Conservation (phyloP, 1,140 invertebrate species). For the Bombus turneri region DNA sequence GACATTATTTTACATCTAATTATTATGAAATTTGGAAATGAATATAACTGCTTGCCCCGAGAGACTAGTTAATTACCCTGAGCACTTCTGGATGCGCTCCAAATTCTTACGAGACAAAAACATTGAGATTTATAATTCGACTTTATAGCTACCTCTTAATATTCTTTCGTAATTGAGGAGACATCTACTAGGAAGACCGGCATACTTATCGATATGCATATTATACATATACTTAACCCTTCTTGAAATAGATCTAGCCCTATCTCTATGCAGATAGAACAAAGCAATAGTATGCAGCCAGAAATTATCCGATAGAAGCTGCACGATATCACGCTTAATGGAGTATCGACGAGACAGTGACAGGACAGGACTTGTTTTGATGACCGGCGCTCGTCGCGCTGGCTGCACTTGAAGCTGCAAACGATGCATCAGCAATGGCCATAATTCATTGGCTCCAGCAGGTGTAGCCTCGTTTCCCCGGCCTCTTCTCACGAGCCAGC, state of each 20-base stretch:
- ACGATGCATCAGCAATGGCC: slow-evolving; percentile 52
- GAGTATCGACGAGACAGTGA: slow-evolving; percentile 43
- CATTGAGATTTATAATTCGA: slow-evolving; percentile 7
- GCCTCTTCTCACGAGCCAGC: slow-evolving; percentile 22
- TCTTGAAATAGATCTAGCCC: not conserved
- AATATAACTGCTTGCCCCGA: not conserved
- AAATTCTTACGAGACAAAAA: slow-evolving; percentile 9
- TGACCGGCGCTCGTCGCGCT: slow-evolving; percentile 35
- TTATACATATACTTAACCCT: not conserved
- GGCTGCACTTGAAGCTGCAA: slow-evolving; percentile 51
- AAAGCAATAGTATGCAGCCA: not conserved
- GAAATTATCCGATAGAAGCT: slow-evolving; percentile 22
- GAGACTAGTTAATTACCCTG: slow-evolving; percentile 1
- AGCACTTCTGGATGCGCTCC: not conserved
- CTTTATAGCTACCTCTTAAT: not conserved
- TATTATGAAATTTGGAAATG: not conserved
- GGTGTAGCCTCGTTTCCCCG: slow-evolving; percentile 44
- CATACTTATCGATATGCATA: too few relatives aligned
- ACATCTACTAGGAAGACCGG: not conserved
- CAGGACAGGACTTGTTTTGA: slow-evolving; percentile 43
- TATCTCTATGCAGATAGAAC: not conserved
- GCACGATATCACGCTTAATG: slow-evolving; percentile 25
- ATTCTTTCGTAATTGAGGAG: not conserved
- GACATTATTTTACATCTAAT: not conserved
- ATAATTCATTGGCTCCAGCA: slow-evolving; percentile 61